Evolutionary conservation across 1,140 invertebrate genomes (phyloP), one percentile per base, ranked within the genome.

Genomic region (Limonius californicus): DNA sequence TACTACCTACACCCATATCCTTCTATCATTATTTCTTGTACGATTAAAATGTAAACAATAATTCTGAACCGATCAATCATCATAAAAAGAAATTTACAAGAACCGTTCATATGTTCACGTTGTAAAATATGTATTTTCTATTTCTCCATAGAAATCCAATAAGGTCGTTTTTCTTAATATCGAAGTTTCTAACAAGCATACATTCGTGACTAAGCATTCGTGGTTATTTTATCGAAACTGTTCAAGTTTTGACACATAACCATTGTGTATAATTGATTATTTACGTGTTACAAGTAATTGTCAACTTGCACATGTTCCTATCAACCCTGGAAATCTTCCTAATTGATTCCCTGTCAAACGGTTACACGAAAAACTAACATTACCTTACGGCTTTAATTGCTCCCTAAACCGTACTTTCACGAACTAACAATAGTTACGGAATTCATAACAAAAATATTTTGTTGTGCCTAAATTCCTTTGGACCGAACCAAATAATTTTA

Each of bases 351-450:
- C 7, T 39, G 35, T 39, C 35, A 12, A 39, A 7, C n/a, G n/a
- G 35, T 39, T 39, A 39, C 35, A 39, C 35, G 35, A 39, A 39
- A 39, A 39, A 39, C 35, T 39, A 39, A 39, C 35, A 39, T 39
- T 39, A 39, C n/a, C 2, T 7, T 9, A 39, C 8, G 2, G n/a
- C 11, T 39, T 39, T 39, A 39, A 39, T 39, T 39, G 11, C 4
- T 11, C 27, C 11, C 11, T 32, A 32, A 32, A 32, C 4, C 4
- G 4, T 32, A 32, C 11, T 32, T 32, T 11, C 27, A 32, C 27
- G 11, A 6, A 6, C 11, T 32, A 32, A 32, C 27, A 32, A 32
- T n/a, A n/a, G n/a, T n/a, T n/a, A n/a, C n/a, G n/a, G n/a, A n/a
- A n/a, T n/a, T n/a, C n/a, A n/a, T n/a, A n/a, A n/a, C n/a, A n/a